Percentiles rank a stretch among this genome's conserved stretches.
These are phyloP conservation scores for Ochropleura leucogaster DNA, from an alignment of 2,888 invertebrate genomes.

Conservation along the genomic window DNA sequence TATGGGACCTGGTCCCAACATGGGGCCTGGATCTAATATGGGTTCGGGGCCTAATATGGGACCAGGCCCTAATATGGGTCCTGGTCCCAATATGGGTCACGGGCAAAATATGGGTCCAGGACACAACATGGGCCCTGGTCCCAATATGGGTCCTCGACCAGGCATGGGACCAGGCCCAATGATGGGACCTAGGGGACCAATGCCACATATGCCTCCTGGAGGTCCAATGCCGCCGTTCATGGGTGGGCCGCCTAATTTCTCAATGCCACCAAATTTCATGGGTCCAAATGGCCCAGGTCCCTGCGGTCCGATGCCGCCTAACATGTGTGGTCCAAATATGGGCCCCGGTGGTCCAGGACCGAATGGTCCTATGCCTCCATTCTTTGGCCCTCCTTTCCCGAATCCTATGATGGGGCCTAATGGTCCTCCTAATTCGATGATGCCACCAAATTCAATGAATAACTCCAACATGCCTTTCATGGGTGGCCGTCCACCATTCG, in stretches of 20 bases:
- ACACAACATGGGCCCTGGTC: conserved; percentile 69
- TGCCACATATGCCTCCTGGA: conserved; percentile 70
- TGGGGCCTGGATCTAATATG: conserved; percentile 50
- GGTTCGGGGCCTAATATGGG: conserved; percentile 57
- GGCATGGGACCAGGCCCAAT: conserved; percentile 71
- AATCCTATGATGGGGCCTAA: conserved; percentile 76
- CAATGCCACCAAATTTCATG: conserved; percentile 85
- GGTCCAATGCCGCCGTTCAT: conserved; percentile 79
- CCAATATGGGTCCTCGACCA: conserved; percentile 70
- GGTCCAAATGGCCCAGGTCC: conserved; percentile 81
- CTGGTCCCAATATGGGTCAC: conserved; percentile 66
- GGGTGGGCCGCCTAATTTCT: conserved; percentile 83
- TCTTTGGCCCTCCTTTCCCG: conserved; percentile 67
- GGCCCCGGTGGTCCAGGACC: conserved; percentile 68
- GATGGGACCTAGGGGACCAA: conserved; percentile 72
- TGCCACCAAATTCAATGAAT: conserved; percentile 69
- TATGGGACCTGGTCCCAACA: conserved; percentile 51
- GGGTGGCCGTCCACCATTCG: conserved; percentile 83
- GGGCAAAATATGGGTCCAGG: conserved; percentile 69
- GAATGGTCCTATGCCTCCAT: conserved; percentile 72
- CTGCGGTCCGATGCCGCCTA: conserved; percentile 70
- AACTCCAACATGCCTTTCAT: conserved; percentile 81
- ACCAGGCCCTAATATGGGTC: conserved; percentile 65
- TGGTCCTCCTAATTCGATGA: conserved; percentile 76
- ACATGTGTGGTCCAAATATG: conserved; percentile 76